Evolutionary conservation across 2,797 vertebrate species (phyloP).

Genomic region (Sebastes ruberrimus): DNA sequence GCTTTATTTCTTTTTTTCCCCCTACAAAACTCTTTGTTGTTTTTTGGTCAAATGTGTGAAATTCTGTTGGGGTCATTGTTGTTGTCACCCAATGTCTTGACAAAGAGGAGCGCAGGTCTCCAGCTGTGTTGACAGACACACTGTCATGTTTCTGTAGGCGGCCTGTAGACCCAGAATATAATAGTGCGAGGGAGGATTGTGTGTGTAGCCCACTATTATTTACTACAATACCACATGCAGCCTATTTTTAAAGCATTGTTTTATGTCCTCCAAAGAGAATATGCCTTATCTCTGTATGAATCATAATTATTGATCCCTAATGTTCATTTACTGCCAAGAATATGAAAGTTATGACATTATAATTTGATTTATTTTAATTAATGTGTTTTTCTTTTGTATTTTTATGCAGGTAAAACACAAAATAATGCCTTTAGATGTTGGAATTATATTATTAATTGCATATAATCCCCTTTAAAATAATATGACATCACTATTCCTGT

Average conservation of each 20-base stretch:
- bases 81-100: conserved; percentile 65
- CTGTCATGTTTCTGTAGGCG: conserved; percentile 65
- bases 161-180: conserved; percentile 26
- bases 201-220: conserved; percentile 17
- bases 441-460: not conserved
- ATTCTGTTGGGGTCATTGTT: conserved; percentile 60
- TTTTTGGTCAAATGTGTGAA: conserved; percentile 24
- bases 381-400: not conserved
- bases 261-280: not conserved
- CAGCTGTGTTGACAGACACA: conserved; percentile 74
- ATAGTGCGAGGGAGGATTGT: conserved; percentile 7
- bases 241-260: not conserved
- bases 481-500: not conserved
- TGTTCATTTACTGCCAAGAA: not conserved
- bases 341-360: conserved; percentile 20
- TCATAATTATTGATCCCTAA: not conserved
- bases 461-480: not conserved
- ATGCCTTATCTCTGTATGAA: not conserved
- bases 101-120: conserved; percentile 70
- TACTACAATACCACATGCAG: not conserved
- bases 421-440: not conserved
- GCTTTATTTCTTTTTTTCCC: not conserved
- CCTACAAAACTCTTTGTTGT: conserved; percentile 12
- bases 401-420: not conserved
- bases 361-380: not conserved